Evolutionary conservation across 2,888 invertebrate species (phyloP).

Genomic region (Diloba caeruleocephala): DNA sequence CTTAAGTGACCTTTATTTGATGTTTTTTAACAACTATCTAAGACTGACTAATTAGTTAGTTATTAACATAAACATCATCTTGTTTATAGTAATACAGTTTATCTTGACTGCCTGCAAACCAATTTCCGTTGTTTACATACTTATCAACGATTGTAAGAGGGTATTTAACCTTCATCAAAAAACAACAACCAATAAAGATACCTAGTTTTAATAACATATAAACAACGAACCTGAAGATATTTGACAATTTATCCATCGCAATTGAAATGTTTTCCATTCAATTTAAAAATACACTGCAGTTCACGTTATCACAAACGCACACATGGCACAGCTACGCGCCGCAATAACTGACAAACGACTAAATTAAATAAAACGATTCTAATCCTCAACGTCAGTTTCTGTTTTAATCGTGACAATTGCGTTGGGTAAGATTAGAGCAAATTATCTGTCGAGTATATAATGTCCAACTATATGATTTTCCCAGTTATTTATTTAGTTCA

Average conservation of each 20-base stretch:
- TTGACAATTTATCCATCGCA: slow-evolving; percentile 14
- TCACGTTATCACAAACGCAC: slow-evolving; percentile 27
- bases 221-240: slow-evolving; percentile 29
- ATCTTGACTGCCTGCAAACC: slow-evolving; percentile 26
- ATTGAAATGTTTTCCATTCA: slow-evolving; percentile 10
- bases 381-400: slow-evolving; percentile 34
- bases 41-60: no score
- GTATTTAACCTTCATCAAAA: slow-evolving; percentile 14
- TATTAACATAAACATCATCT: no score
- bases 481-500: no score
- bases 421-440: slow-evolving; percentile 5
- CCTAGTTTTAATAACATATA: background rate
- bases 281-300: slow-evolving; percentile 7
- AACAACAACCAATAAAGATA: background rate
- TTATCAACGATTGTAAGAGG: slow-evolving; percentile 15
- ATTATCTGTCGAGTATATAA: background rate
- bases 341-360: slow-evolving; percentile 11
- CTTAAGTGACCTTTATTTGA: no score
- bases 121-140: slow-evolving; percentile 40
- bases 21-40: no score
- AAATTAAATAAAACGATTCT: slow-evolving; percentile 4
- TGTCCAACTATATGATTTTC: background rate
- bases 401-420: background rate
- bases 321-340: slow-evolving; percentile 7
- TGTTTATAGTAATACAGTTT: no score